A percentile compares a stretch with the other conserved stretches of the same genome.
Evolutionary conservation across 1,140 invertebrate genomes (phyloP).

Genomic region (Zaprionus lachaisei): DNA sequence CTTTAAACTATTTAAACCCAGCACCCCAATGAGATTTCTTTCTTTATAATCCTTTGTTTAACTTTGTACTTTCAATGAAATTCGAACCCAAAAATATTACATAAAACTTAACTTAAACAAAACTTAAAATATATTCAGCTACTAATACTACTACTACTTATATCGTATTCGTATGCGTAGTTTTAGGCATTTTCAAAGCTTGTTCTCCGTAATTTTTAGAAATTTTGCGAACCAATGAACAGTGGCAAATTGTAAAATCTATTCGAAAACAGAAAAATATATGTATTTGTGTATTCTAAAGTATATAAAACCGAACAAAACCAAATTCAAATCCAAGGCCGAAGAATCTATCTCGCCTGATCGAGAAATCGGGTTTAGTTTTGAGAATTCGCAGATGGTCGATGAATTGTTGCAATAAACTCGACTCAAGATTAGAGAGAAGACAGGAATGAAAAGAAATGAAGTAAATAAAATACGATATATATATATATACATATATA

Average conservation of each 20-base stretch:
- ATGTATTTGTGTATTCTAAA: conserved; percentile 68
- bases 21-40: conserved; percentile 24
- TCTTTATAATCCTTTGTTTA: conserved; percentile 6
- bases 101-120: conserved; percentile 51
- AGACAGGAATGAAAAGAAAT: neutral
- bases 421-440: conserved; percentile 38
- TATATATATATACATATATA: conserved; percentile 52
- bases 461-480: conserved; percentile 49
- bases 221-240: conserved; percentile 73
- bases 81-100: conserved; percentile 34
- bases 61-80: conserved; percentile 15
- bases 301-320: conserved; percentile 28
- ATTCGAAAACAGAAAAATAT: conserved; percentile 63
- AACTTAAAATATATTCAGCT: conserved; percentile 68
- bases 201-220: conserved; percentile 77
- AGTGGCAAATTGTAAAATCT: conserved; percentile 56
- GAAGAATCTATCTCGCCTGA: conserved; percentile 32
- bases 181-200: conserved; percentile 82
- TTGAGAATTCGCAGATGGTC: conserved; percentile 46
- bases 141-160: conserved; percentile 26
- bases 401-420: conserved; percentile 75
- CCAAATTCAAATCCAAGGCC: conserved; percentile 8
- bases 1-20: conserved; percentile 43
- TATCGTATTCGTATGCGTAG: conserved; percentile 77
- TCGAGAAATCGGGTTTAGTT: conserved; percentile 17